Evolutionary conservation across 2,113 vertebrate species (phyloP), one percentile per base, ranked within the genome.

Genomic region (Myrmophylax atrothorax): DNA sequence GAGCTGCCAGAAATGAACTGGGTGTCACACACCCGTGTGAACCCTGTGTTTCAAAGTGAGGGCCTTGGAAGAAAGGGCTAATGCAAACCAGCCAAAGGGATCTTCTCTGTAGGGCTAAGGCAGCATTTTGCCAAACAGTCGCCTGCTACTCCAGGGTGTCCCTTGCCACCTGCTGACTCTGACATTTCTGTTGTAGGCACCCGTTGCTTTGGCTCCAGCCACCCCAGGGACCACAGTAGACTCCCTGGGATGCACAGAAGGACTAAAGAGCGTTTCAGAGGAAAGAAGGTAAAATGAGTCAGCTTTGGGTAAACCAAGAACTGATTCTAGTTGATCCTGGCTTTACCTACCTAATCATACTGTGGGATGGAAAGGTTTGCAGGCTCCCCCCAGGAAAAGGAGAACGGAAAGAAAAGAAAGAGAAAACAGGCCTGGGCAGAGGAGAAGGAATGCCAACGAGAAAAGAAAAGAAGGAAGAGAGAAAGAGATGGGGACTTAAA

Each of bases 171-270:
- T n/a, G 44, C 31, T 42, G 19, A 25, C 42, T 66, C 25, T 35
- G 83, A 59, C 37, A 44, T 68, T 68, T 50, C 37, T 66, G 44
- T 10, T 52, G 50, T 44, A 76, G 37, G 20, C 25, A 31, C 20
- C 7, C 2, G 0, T 20, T 76, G 19, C 44, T 58, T 76, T 58
- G 16, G 35, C 20, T 44, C 31, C 0, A 1, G 50, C 44, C 13
- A 6, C 25, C 16, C 42, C 44, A 59, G 52, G 42, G 37, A 35
- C 35, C 42, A 25, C 35, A 76, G 44, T 31, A 67, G 16, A 50
- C 31, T 68, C 37, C 20, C 40, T 59, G 53, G 10, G 44, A 67
- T 25, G 31, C 44, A 31, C 14, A 31, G 44, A 37, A 86, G 37
- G 44, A 16, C 25, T 44, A 42, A 59, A 86, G 67, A 44, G 31